Evolutionary conservation across 1,140 invertebrate genomes (phyloP).

Genomic region (Chelonus insularis): DNA sequence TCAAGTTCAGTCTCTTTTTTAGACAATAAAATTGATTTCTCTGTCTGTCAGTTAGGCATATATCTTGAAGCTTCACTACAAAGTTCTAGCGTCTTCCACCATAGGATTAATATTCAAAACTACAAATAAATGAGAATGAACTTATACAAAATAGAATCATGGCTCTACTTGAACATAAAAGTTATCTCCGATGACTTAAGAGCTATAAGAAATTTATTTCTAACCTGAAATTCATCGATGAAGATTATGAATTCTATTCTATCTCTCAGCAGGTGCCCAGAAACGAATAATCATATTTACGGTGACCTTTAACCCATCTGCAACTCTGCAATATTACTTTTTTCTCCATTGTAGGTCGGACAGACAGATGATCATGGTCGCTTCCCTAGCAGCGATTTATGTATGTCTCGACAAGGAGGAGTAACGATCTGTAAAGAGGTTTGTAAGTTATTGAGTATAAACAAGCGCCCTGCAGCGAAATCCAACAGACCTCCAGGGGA

Average conservation of each 20-base stretch:
- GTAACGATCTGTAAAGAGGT: slow-evolving; percentile 61
- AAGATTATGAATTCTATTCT: background rate
- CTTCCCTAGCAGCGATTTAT: slow-evolving; percentile 40
- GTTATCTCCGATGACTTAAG: no score
- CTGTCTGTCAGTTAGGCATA: no score
- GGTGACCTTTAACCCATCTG: slow-evolving; percentile 5
- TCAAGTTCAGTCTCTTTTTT: no score
- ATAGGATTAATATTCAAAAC: no score
- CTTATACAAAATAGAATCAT: no score
- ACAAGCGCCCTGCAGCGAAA: slow-evolving; percentile 50
- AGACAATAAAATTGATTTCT: no score
- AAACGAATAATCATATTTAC: slow-evolving; percentile 9
- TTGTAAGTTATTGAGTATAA: slow-evolving; percentile 56
- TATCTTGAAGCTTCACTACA: no score
- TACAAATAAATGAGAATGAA: no score
- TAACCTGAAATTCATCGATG: slow-evolving; percentile 1
- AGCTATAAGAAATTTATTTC: no score
- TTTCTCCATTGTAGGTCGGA: slow-evolving; percentile 12
- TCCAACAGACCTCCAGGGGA: slow-evolving; percentile 36
- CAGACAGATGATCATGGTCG: slow-evolving; percentile 8
- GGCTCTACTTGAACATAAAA: no score
- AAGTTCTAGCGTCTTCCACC: no score
- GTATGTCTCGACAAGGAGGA: slow-evolving; percentile 52
- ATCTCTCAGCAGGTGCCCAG: slow-evolving; percentile 4
- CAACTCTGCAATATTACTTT: slow-evolving; percentile 1